phyloP scores from a whole-genome alignment of 2,113 vertebrate species.

The Xenopus laevis region DNA sequence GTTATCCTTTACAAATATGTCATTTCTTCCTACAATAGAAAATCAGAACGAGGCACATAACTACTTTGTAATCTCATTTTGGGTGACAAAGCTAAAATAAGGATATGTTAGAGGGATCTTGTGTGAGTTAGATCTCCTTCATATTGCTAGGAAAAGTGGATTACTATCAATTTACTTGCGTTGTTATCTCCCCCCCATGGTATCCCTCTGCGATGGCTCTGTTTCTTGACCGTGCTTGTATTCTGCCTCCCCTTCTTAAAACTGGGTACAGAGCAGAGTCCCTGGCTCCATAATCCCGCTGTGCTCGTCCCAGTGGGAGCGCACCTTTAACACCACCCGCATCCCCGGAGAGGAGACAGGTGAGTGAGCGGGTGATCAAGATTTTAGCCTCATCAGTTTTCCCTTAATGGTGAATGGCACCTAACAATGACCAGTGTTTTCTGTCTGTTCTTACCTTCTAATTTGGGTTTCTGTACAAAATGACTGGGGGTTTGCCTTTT shows the following conservation, averaged over 20 bases:
- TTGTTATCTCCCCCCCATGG: conserved; percentile 33
- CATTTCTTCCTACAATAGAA: no score
- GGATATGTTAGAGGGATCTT: no score
- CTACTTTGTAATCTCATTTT: no score
- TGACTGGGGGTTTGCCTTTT: conserved; percentile 9
- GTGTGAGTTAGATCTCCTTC: no score
- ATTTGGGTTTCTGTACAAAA: conserved; percentile 7
- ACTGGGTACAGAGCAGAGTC: conserved; percentile 64
- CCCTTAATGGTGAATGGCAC: conserved; percentile 16
- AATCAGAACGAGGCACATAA: no score
- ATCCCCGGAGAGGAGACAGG: conserved; percentile 74
- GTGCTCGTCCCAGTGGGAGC: conserved; percentile 78
- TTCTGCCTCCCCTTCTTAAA: conserved; percentile 37
- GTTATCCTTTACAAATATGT: no score
- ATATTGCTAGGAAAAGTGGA: neutral
- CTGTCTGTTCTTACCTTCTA: conserved; percentile 8
- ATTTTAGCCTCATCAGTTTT: neutral
- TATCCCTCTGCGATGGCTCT: conserved; percentile 25
- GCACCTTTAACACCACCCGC: conserved; percentile 77
- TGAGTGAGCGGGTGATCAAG: conserved; percentile 53
- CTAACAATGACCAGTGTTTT: conserved; percentile 14
- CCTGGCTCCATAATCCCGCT: conserved; percentile 73
- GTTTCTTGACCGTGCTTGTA: conserved; percentile 11
- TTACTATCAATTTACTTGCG: conserved; percentile 19
- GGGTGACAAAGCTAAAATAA: no score